These are phyloP conservation scores for Tenualosa ilisha DNA, from an alignment of 2,797 vertebrate species.

Conservation along the genomic window DNA sequence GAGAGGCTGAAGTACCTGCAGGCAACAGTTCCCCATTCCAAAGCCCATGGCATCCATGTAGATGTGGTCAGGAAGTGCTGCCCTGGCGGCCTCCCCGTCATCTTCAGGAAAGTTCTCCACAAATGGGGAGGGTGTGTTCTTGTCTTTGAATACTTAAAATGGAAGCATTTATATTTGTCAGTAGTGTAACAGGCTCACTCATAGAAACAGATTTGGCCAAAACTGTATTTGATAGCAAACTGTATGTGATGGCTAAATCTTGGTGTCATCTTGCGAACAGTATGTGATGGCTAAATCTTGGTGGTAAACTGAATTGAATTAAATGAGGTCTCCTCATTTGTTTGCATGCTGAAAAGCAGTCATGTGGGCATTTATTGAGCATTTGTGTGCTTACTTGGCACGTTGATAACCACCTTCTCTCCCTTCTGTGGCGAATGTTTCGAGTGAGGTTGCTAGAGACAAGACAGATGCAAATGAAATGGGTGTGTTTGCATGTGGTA, in stretches of 20 bases:
- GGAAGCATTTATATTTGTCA: not conserved
- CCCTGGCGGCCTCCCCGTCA: conserved; percentile 83
- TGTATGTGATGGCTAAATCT: no score
- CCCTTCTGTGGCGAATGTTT: conserved; percentile 96
- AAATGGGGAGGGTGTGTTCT: conserved; percentile 87
- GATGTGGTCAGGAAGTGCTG: conserved; percentile 87
- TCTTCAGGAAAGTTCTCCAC: conserved; percentile 87
- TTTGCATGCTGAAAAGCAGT: not conserved
- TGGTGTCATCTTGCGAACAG: no score
- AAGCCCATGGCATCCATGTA: conserved; percentile 99
- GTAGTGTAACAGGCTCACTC: not conserved
- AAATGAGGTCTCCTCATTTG: not conserved
- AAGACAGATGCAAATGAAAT: conserved; percentile 21
- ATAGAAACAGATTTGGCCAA: not conserved
- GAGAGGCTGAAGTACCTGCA: conserved; percentile 79
- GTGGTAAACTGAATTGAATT: no score
- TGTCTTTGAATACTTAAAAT: conserved; percentile 90
- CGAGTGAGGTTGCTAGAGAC: conserved; percentile 87
- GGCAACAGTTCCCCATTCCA: conserved; percentile 98
- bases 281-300: no score
- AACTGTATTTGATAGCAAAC: not conserved
- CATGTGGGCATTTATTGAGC: not conserved
- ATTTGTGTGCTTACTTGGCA: conserved; percentile 86
- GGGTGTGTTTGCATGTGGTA: not conserved
- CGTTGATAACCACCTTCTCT: conserved; percentile 94